Base-by-base conservation (phyloP, 2,888 invertebrate species). In the Lumbricus terrestris region DNA sequence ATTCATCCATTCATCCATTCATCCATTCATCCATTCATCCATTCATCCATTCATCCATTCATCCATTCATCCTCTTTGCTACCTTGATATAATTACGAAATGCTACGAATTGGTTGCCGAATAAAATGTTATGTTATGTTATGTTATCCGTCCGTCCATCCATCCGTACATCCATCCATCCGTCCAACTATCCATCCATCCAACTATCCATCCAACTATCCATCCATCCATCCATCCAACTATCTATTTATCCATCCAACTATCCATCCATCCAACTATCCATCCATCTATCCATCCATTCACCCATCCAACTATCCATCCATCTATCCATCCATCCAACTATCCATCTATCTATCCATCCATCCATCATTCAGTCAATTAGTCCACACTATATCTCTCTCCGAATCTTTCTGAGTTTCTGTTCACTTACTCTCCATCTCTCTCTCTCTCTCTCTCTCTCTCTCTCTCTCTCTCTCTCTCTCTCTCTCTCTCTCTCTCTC, bases 371-470 rank as follows among this genome's bases (percentile, higher is more conserved):
- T 15, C 40, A 40, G 15, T 40, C 40, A 40, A 40, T 40, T 15
- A 40, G 15, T 40, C 40, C 15, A 40, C 40, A 13, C 16, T 16
- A 40, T 40, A 16, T 16, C 16, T 40, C 8, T 40, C 16, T 40
- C 8, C 40, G 40, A 40, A 40, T 40, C 40, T 40, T 40, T 40
- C 8, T 40, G 40, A 11, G 40, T 40, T 15, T 40, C 40, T 82
- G 13, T 82, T 89, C 88, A 37, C 91, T 40, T 15, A 40, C 40
- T 89, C 38, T 85, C 37, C 34, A 54, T 90, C 88, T 54, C 5
- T 54, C 83, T 82, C 37, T 88, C 91, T 90, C 54, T 54, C 40
- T 88, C 90, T 54, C 40, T 88, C 69, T 92, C 5, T 23, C 23
- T 23, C 4, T 13, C 23, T 54, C 3, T 29, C 29, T 54, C 2